Percentiles rank a stretch among this genome's conserved stretches.
Conservation (phyloP, 2,888 invertebrate genomes). For the Athalia cordata region DNA sequence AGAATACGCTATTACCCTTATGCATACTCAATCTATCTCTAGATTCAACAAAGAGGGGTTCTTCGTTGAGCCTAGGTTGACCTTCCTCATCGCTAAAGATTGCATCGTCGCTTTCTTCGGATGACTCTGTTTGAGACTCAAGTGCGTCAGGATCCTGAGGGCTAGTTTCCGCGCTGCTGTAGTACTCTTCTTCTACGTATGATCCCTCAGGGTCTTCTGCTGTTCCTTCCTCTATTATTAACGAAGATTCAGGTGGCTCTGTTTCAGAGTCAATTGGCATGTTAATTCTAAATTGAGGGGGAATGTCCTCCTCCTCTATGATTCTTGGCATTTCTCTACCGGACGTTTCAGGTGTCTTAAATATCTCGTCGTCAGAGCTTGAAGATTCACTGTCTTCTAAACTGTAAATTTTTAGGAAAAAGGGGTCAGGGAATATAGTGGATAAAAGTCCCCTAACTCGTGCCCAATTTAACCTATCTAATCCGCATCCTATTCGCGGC, state of each 20-base stretch:
- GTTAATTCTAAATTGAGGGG: not conserved
- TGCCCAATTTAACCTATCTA: slow-evolving; percentile 80
- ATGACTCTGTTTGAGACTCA: not conserved
- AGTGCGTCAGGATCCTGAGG: not conserved
- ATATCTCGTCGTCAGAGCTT: not conserved
- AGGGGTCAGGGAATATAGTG: slow-evolving; percentile 73
- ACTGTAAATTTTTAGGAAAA: not conserved
- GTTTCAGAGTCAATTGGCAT: too few relatives aligned
- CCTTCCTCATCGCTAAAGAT: not conserved
- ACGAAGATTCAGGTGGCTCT: too few relatives aligned
- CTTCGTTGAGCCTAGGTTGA: not conserved
- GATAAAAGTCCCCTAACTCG: slow-evolving; percentile 75
- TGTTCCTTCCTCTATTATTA: too few relatives aligned
- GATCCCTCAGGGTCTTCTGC: too few relatives aligned
- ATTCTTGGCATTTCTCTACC: not conserved
- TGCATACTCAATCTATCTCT: slow-evolving; percentile 42
- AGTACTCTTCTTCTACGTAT: too few relatives aligned
- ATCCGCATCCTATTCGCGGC: slow-evolving; percentile 81
- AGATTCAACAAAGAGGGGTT: slow-evolving; percentile 14
- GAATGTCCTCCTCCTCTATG: not conserved
- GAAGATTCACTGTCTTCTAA: not conserved
- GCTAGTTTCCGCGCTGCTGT: not conserved
- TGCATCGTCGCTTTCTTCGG: not conserved
- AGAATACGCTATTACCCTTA: slow-evolving; percentile 45
- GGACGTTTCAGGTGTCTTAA: not conserved